Base-by-base conservation (phyloP, 30 jellyfish, hydroid and myxozoan species). In the Aurelia sp. region DNA sequence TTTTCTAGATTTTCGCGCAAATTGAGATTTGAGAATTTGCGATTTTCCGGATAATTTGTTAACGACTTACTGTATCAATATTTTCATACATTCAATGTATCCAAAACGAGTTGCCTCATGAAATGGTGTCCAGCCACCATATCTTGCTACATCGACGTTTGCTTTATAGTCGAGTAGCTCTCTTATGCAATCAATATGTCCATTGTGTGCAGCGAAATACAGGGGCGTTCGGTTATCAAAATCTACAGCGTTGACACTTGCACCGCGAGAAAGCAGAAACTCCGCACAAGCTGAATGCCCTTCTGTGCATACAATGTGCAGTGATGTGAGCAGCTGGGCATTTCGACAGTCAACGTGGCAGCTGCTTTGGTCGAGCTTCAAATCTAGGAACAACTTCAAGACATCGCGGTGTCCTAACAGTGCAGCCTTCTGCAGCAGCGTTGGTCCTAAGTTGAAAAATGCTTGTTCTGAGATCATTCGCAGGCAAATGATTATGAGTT, bases 61-160 rank as follows among this genome's bases (percentile, higher is more conserved):
- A 11, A 48, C 15, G 2, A 63, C 97, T 58, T 72, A 92, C 98
- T 76, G 82, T 27, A 79, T 74, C 35, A 92, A 63, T 4, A 13
- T 63, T 62, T 80, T 76, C 70, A 81, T 51, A 62, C 96, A 86
- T 8, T 81, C 91, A 53, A 79, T 41, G 65, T 77, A 86, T 15
- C 98, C 98, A 81, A 92, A 92, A 13, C 97, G 74, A 10, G 93
- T 69, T 33, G 98, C 95, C 72, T 92, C 98, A 76, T 92, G 98
- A 31, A 92, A 63, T 21, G 97, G 95, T 33, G 89, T 79, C 98
- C 98, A 92, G 67, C 98, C 98, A 35, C 98, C 98, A 44, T 81
- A 74, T 12, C 98, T 84, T n/a, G 89, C 86, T 35, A 92, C 38
- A 57, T 82, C 53, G 44, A 80, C 79, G 44, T 67, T 22, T n/a